These are phyloP conservation scores for Hydraecia micacea DNA, from an alignment of 2,888 invertebrate species.

Conservation along the genomic window DNA sequence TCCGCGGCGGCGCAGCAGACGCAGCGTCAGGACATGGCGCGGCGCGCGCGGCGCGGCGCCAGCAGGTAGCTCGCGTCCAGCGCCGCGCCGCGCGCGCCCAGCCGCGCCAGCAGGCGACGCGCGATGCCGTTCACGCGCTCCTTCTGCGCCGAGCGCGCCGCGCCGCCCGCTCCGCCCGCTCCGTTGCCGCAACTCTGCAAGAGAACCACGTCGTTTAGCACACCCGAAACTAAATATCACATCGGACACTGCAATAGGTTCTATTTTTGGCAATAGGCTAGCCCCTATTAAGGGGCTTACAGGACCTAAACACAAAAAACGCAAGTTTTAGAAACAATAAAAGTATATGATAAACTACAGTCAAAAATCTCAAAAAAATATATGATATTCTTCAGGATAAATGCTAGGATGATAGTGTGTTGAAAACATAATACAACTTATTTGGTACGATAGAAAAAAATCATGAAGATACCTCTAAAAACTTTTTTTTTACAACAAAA, in stretches of 20 bases:
- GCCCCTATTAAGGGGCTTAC: too few species aligned
- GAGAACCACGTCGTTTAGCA: neutral
- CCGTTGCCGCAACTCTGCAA: slow-evolving; percentile 28
- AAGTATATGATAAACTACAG: too few species aligned
- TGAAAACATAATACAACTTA: too few species aligned
- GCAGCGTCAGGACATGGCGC: slow-evolving; percentile 64
- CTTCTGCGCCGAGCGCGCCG: slow-evolving; percentile 73
- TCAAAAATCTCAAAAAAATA: too few species aligned
- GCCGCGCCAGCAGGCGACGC: slow-evolving; percentile 79
- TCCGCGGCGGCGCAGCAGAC: slow-evolving; percentile 42
- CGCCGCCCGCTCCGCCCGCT: neutral
- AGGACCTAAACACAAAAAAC: too few species aligned
- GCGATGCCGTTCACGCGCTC: slow-evolving; percentile 86
- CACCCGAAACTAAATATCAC: neutral
- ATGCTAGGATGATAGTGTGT: too few species aligned
- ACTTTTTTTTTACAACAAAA: too few species aligned
- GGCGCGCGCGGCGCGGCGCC: slow-evolving; percentile 64
- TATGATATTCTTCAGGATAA: too few species aligned
- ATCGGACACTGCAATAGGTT: neutral
- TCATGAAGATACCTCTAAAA: too few species aligned
- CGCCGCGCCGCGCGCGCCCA: slow-evolving; percentile 73
- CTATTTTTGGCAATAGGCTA: neutral
- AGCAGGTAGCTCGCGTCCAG: slow-evolving; percentile 64
- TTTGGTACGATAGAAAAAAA: too few species aligned
- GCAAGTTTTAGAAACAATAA: too few species aligned